A percentile compares a stretch with the other conserved stretches of the same genome.
Conservation (phyloP, 2,888 invertebrate species). For the Scaeva pyrastri region DNA sequence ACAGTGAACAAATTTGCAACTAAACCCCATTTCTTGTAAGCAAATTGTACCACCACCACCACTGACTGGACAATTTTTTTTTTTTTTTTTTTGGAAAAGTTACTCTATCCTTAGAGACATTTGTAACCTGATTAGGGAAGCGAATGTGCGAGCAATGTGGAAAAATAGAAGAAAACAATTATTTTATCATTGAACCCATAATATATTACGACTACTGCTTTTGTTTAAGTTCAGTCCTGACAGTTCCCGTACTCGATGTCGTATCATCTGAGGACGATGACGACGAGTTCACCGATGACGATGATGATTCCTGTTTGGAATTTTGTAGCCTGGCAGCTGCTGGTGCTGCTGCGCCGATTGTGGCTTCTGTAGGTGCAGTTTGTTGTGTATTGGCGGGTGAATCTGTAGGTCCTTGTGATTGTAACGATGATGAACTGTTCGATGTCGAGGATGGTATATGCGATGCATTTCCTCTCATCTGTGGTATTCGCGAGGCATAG, state of each 20-base stretch:
- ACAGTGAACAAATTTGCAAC: too few relatives aligned
- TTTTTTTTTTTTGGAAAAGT: too few relatives aligned
- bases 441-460: slow-evolving; percentile 68
- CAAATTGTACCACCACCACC: too few relatives aligned
- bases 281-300: slow-evolving; percentile 68
- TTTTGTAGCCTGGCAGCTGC: slow-evolving; percentile 35
- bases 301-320: slow-evolving; percentile 61
- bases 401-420: slow-evolving; percentile 36
- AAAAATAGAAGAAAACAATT: not conserved
- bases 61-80: too few relatives aligned
- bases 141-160: slow-evolving; percentile 31
- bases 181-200: not conserved
- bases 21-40: too few relatives aligned
- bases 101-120: not conserved
- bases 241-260: slow-evolving; percentile 82
- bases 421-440: slow-evolving; percentile 42
- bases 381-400: slow-evolving; percentile 15
- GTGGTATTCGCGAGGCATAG: slow-evolving; percentile 79
- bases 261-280: slow-evolving; percentile 66
- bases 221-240: slow-evolving; percentile 83
- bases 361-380: slow-evolving; percentile 66
- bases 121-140: slow-evolving; percentile 1
- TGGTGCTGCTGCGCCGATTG: slow-evolving; percentile 26
- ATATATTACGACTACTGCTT: slow-evolving; percentile 45
- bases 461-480: slow-evolving; percentile 78